Evolutionary conservation across 1,140 invertebrate genomes (phyloP), one percentile per base, ranked within the genome.

Genomic region (Cyphomyrmex costatus): DNA sequence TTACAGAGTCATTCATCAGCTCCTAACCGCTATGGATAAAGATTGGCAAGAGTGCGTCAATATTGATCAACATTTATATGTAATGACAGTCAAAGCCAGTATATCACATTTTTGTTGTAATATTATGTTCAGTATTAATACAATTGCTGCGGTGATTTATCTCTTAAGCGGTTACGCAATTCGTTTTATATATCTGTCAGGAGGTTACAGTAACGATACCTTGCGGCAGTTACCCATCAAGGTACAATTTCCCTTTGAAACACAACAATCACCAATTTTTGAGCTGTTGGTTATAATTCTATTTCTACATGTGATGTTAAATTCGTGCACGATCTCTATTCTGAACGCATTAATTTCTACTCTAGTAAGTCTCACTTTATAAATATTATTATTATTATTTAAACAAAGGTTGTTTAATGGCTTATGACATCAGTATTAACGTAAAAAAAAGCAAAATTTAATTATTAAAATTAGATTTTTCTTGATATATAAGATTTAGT

Each of bases 21-120:
- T 79, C 0, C 19, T 79, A n/a, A 3, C 8, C 0, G 60, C n/a
- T 56, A 33, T 79, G 76, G 46, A 65, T 12, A 65, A 30, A 2
- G 76, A 79, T 19, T 79, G 77, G 61, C 27, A 5, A n/a, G 46
- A 79, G 1, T 79, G 46, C 21, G n/a, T 68, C 6, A 7, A 33
- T 30, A 21, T 56, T 16, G 46, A 68, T 19, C 61, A 27, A 2
- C 27, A 79, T 36, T 79, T 68, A 8, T 24, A 53, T 7, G 7
- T 79, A 14, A 79, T 79, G 77, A 36, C n/a, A 53, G 14, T 53
- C 3, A 79, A 66, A 79, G 76, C 60, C 7, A 49, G 14, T 33
- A 66, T 49, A 24, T 53, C 77, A 16, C 46, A 68, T 14, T 36
- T 66, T 24, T 79, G 14, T 51, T 53, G 46, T 19, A 68, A 79